Percentiles rank a stretch among this genome's conserved stretches.
phyloP scores from a whole-genome alignment of 2,888 invertebrate genomes.

The Petrolisthes cinctipes region DNA sequence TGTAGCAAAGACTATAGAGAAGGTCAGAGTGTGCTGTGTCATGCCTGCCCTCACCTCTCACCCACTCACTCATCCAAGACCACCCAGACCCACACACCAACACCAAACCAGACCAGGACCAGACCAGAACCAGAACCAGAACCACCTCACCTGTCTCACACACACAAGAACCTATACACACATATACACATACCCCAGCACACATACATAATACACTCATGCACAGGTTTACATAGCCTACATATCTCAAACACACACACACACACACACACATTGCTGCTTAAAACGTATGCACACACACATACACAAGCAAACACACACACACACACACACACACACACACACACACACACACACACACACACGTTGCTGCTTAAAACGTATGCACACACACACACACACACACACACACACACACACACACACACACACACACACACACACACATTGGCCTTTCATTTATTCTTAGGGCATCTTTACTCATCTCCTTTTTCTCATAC shows the following conservation, averaged over 20 bases:
- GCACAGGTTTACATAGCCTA: neutral
- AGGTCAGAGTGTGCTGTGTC: too few species aligned
- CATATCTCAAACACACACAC: neutral
- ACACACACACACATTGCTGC: neutral
- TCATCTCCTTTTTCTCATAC: neutral
- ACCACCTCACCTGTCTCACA: too few species aligned
- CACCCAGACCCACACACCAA: neutral
- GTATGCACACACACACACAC: neutral
- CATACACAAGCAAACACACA: neutral
- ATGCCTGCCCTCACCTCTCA: too few species aligned
- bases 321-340: slow-evolving; percentile 6
- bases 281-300: neutral
- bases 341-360: slow-evolving; percentile 14
- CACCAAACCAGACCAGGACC: neutral
- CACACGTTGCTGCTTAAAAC: neutral
- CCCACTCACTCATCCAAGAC: neutral
- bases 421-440: neutral
- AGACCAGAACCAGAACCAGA: too few species aligned
- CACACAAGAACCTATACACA: too few species aligned
- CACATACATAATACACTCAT: neutral
- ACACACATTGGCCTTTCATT: too few species aligned
- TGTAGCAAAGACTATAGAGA: too few species aligned
- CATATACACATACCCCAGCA: neutral
- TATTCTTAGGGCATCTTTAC: neutral
- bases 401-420: neutral